Base-by-base conservation (phyloP, 2,797 vertebrate genomes). In the Meriones psammophilus region DNA sequence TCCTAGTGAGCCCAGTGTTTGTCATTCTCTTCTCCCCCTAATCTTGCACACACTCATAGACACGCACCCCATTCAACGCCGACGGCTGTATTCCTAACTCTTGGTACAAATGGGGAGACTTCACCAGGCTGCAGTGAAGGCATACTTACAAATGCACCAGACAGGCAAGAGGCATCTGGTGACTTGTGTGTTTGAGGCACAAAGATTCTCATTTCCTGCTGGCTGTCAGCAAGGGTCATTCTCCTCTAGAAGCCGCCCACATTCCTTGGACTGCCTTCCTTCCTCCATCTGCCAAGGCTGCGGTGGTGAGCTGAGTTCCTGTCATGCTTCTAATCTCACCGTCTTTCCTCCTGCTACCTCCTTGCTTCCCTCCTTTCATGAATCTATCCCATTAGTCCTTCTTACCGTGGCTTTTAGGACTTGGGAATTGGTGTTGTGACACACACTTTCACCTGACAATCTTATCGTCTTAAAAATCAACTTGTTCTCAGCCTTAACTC, bases 401-500 rank as follows among this genome's bases (percentile, higher is more conserved):
- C 54, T 73, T 42, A 12, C 24, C 33, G 56, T 80, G 88, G 73
- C 73, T 73, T 64, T 85, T 91, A 94, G 62, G 50, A 24, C 74
- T 74, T 42, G 18, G 8, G n/a, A 46, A 54, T 68, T 92, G 36
- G 78, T 50, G 12, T 39, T 81, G 36, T 42, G 2, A 22, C 42
- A 28, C 24, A 3, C 24, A 36, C 13, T 2, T 30, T 7, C 80
- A 30, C 36, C 14, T 22, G 22, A 46, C 56, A 50, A 56, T 36
- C 14, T 73, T 56, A n/a, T 24, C 77, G 28, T 66, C 26, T 92
- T 58, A 85, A 33, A 71, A 60, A 22, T 73, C 64, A 92, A 13
- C 22, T 68, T 56, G 76, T 85, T 83, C 62, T 46, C 89, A 85
- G 66, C 58, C 74, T 83, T 90, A 71, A 83, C 84, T 86, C 68